Evolutionary conservation across 1,140 invertebrate species (phyloP), one percentile per base, ranked within the genome.

Genomic region (Aphelenchoides fujianensis): DNA sequence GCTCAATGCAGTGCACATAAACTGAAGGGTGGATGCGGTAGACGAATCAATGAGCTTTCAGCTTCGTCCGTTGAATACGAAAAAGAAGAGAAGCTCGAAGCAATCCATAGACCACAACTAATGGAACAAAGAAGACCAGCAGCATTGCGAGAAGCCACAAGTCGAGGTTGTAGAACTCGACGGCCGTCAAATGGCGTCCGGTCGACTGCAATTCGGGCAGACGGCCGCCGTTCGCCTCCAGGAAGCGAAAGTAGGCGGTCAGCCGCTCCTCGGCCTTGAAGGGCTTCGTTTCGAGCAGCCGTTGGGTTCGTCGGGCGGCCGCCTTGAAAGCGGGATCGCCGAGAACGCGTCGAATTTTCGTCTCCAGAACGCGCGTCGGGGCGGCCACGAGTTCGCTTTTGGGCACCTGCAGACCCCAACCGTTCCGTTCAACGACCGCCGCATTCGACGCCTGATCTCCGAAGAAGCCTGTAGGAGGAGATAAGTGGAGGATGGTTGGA

Each of bases 261-360:
- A 74, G 68, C 2, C 73, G 73, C 53, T 75, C 70, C 34, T 75
- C 54, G 16, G 75, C 75, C n/a, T 68, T 52, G 31, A 74, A 74
- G 3, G 74, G 74, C 66, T 74, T 74, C 27, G 73, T 75, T 35
- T 31, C 34, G 12, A 74, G n/a, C 37, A 74, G 28, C 16, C 64
- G 9, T 16, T 35, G 3, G 7, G 52, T 75, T 31, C 72, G 16
- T n/a, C 53, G n/a, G 12, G 73, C 73, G n/a, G n/a, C 31, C 30
- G 31, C 36, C 36, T 61, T 61, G 2, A 19, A 61, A 19, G 27
- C 16, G 16, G 2, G 16, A 28, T 61, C 36, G 0, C 2, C 31
- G 2, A 61, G 31, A 27, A 61, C n/a, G 19, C 16, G 16, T 31
- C n/a, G n/a, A 19, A 61, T 61, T 61, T 61, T 61, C n/a, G 59